phyloP scores from a whole-genome alignment of 2,888 invertebrate species.

The Pardosa pseudoannulata region DNA sequence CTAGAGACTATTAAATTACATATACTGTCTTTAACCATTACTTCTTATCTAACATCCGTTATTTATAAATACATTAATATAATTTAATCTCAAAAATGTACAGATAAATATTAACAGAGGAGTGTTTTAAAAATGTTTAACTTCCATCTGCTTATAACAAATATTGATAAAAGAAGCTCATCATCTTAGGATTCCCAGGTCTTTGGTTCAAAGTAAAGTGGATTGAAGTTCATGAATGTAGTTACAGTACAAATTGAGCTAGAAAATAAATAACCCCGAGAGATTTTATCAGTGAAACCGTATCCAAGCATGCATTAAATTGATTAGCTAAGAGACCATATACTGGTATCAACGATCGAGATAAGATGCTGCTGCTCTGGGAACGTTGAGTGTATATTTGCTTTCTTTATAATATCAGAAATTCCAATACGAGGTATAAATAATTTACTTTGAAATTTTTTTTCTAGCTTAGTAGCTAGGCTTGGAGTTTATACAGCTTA shows the following conservation, averaged over 20 bases:
- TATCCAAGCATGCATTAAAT: not conserved
- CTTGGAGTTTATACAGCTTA: not conserved
- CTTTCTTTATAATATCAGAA: not conserved
- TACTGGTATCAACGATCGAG: not conserved
- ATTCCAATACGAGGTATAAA: not conserved
- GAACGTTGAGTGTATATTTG: not conserved
- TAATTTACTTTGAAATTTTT: not conserved
- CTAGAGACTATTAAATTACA: no score
- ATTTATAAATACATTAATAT: no score
- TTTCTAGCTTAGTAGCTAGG: not conserved
- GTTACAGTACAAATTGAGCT: not conserved
- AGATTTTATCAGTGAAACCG: not conserved
- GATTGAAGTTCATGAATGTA: not conserved
- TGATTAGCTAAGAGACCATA: constrained; percentile 4
- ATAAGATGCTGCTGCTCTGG: no score
- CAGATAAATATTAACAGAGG: no score
- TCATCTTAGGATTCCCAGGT: not conserved
- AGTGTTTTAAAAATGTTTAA: no score
- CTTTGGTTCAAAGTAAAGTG: not conserved
- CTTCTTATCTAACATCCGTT: no score
- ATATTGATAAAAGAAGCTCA: not conserved
- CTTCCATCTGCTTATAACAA: not conserved
- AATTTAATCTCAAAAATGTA: no score
- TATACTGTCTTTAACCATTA: no score
- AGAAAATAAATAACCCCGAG: not conserved